These are phyloP conservation scores for Baccha elongata DNA, from an alignment of 2,888 invertebrate species.

Conservation along the genomic window DNA sequence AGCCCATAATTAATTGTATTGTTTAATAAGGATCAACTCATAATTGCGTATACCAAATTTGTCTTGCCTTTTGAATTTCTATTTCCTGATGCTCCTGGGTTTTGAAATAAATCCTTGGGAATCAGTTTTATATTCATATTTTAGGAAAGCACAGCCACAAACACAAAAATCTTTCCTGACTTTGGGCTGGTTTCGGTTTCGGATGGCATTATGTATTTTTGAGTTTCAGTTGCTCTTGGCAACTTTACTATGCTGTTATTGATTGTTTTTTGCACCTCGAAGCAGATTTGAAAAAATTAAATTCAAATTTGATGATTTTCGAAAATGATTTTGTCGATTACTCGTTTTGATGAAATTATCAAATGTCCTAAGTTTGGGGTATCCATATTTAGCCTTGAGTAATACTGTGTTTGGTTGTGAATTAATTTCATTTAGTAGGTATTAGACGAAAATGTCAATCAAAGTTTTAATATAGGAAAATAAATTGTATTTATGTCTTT, in stretches of 20 bases:
- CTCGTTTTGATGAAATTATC: conserved; percentile 15
- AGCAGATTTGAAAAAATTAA: not conserved
- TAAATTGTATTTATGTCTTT: too few species aligned
- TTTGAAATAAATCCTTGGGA: conserved; percentile 11
- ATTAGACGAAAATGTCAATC: too few species aligned
- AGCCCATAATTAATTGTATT: conserved; percentile 14
- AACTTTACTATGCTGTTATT: not conserved
- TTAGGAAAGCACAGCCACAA: not conserved
- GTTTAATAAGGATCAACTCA: not conserved
- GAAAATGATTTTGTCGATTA: conserved; percentile 10
- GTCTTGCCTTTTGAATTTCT: not conserved
- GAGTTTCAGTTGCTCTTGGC: not conserved
- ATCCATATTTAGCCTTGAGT: not conserved
- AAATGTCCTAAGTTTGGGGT: not conserved
- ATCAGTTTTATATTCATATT: not conserved
- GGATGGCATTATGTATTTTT: conserved; percentile 12
- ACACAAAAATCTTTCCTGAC: not conserved
- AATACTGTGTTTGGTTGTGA: not conserved
- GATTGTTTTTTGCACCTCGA: conserved; percentile 8
- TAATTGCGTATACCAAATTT: not conserved
- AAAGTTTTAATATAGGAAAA: too few species aligned
- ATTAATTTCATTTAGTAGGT: conserved; percentile 11
- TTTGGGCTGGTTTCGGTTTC: conserved; percentile 1
- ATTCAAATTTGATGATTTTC: not conserved
- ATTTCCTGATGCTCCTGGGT: not conserved